Conservation (phyloP, 53 echinoderm and acorn worm species). For the Antedon mediterranea region DNA sequence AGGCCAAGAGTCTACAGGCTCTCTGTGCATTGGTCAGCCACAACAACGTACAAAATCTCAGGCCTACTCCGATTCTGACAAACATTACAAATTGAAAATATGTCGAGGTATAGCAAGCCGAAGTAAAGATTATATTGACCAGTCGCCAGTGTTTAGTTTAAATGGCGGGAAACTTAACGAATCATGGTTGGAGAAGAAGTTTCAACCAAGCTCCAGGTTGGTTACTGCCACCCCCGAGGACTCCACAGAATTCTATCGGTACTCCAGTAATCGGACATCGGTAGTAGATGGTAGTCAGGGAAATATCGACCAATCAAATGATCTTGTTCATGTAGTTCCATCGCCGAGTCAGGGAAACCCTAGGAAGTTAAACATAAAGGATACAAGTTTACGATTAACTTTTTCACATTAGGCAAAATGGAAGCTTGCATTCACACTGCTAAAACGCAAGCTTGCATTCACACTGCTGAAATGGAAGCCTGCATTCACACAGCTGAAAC, state of each 20-base stretch:
- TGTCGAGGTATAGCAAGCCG: constrained; percentile 83
- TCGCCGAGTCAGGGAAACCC: neutral
- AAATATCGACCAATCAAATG: neutral
- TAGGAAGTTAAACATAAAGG: neutral
- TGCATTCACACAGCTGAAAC: too few species aligned
- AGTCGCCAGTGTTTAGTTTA: constrained; percentile 37
- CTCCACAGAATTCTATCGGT: neutral
- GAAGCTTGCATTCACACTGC: too few species aligned
- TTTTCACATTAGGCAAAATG: neutral
- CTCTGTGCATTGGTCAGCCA: constrained; percentile 43
- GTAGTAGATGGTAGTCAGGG: neutral
- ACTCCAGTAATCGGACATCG: neutral
- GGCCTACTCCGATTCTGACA: constrained; percentile 32
- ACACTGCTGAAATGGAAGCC: too few species aligned
- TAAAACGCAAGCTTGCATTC: too few species aligned
- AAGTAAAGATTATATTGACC: constrained; percentile 19
- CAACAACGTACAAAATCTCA: constrained; percentile 32
- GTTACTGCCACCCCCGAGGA: neutral
- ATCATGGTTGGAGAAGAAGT: neutral
- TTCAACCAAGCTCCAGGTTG: neutral
- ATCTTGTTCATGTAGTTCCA: neutral
- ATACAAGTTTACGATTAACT: neutral
- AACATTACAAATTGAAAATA: constrained; percentile 59
- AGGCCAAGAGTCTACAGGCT: constrained; percentile 68
- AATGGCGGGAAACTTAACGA: constrained; percentile 58